These are phyloP conservation scores for Lichenostomus cassidix DNA, from an alignment of 2,113 vertebrate species.

Conservation along the genomic window DNA sequence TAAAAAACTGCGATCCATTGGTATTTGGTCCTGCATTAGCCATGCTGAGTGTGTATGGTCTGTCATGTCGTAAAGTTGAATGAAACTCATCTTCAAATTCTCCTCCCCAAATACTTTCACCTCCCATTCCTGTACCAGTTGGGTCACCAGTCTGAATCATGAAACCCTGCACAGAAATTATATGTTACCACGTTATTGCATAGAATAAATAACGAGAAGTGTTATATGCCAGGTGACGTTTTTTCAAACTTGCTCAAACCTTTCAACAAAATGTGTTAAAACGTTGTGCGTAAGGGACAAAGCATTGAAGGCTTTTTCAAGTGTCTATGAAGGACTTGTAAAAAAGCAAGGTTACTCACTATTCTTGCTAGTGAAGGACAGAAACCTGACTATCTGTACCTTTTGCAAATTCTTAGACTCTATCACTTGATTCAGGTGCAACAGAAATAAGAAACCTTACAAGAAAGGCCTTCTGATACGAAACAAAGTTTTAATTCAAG, in stretches of 20 bases:
- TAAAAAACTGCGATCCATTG: conserved; percentile 96
- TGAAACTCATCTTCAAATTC: conserved; percentile 99
- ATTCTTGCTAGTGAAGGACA: background rate
- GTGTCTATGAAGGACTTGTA: background rate
- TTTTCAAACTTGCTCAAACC: background rate
- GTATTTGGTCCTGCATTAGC: conserved; percentile 92
- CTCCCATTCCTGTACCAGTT: conserved; percentile 97
- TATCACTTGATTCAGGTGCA: background rate
- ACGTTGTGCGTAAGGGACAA: background rate
- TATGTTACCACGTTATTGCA: background rate
- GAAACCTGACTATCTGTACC: background rate
- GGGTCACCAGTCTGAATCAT: conserved; percentile 99
- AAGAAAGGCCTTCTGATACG: background rate
- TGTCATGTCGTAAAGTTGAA: conserved; percentile 92
- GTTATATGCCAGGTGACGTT: background rate
- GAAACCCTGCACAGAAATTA: conserved; percentile 82
- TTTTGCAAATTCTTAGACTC: background rate
- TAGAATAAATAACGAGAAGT: background rate
- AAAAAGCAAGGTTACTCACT: background rate
- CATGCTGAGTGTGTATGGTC: conserved; percentile 98
- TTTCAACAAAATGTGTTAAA: background rate
- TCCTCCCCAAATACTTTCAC: conserved; percentile 98
- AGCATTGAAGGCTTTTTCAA: background rate
- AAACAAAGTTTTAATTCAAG: background rate
- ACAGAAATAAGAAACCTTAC: background rate